These are phyloP conservation scores for Anguilla anguilla DNA, from an alignment of 2,797 vertebrate genomes.

Conservation along the genomic window DNA sequence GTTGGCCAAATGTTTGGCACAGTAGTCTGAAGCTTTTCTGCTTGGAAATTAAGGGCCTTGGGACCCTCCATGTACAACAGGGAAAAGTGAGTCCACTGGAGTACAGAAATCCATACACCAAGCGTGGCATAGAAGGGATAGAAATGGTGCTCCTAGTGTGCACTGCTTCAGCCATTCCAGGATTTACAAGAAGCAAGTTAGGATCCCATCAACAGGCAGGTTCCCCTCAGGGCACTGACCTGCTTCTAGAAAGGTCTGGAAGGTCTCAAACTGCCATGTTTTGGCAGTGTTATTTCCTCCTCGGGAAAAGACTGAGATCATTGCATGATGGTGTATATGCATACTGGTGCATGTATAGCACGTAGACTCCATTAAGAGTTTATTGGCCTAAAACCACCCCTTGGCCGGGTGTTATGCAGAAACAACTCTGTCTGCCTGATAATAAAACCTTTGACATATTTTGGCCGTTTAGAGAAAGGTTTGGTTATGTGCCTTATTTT, in stretches of 20 bases:
- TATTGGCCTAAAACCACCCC: background rate
- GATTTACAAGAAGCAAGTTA: background rate
- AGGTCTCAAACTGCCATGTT: background rate
- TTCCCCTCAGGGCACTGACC: background rate
- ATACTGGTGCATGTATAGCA: background rate
- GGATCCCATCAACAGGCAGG: background rate
- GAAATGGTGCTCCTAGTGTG: background rate
- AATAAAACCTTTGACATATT: background rate
- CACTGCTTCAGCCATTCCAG: background rate
- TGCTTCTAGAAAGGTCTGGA: background rate
- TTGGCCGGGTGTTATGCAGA: background rate
- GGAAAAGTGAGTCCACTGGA: background rate
- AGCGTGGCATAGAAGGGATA: background rate
- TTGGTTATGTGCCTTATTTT: background rate
- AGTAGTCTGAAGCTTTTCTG: background rate
- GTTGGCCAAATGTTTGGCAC: background rate
- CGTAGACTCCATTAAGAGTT: background rate
- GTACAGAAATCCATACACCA: background rate
- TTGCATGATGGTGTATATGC: background rate
- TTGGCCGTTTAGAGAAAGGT: background rate
- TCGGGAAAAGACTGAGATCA: background rate
- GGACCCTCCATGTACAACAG: background rate
- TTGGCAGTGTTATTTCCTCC: background rate
- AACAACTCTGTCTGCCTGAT: background rate
- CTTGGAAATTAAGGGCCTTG: background rate